Base-by-base conservation (phyloP, 2,797 vertebrate genomes). In the Scomberomorus guttatus region DNA sequence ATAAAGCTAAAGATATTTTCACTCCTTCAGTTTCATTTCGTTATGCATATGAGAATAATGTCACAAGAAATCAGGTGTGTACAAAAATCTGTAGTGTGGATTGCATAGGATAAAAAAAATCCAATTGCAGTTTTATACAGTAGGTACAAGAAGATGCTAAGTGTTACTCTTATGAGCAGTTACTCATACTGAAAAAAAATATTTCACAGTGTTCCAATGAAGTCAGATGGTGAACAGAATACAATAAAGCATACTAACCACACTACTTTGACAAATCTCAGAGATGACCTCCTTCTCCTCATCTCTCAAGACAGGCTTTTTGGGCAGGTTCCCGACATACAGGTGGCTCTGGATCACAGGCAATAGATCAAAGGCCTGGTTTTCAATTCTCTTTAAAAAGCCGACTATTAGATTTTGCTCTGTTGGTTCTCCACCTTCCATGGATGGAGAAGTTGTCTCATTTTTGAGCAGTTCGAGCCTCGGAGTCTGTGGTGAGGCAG, bases 271-370 rank as follows among this genome's bases (percentile, higher is more conserved):
- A 83, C 93, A 96, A 75, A 98, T 96, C 67, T 98, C 96, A 70
- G 90, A 81, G 61, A 99, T 94, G 20, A 98, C 94, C 85, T 97
- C 95, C 79, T 95, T 98, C 90, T 99, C 98, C 88, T 97, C 96
- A 74, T 98, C 96, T 91, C 95, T 96, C 91, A 99, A 87, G 50
- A 98, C 86, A 0, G 98, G 98, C 80, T 96, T 91, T 75, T 92
- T 96, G 22, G 97, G 96, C 80, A 96, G 90, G 70, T 94, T 97
- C n/a, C 96, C 96, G 12, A 97, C 95, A 39, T 87, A 80, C 27
- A 99, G 44, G 0, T 97, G 97, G 85, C 97, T 96, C 67, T 92
- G 93, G 74, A 99, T 94, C 83, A 98, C 97, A 50, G 97, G 97
- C 11, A 99, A 76, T 24, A 99, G 83, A 77, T 99, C 98, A 85